A percentile compares a stretch with the other conserved stretches of the same genome.
These are phyloP conservation scores for Daktulosphaira vitifoliae DNA, from an alignment of 1,140 invertebrate species.

Conservation along the genomic window DNA sequence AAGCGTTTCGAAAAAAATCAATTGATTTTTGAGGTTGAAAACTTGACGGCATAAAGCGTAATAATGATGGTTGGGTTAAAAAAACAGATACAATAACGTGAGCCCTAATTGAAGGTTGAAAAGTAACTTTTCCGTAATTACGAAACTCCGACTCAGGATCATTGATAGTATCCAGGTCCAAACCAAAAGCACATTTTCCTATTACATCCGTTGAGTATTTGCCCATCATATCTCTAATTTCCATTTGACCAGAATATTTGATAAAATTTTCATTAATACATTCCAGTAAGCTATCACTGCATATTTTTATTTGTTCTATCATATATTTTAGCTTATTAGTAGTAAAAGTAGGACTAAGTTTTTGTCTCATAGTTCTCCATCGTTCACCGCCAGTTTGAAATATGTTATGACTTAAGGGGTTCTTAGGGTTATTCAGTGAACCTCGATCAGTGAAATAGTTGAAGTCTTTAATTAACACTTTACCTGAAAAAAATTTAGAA, in stretches of 20 bases:
- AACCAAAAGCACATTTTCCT: constrained; percentile 39
- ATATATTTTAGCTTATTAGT: constrained; percentile 52
- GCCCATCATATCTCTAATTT: constrained; percentile 12
- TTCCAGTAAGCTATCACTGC: too few species aligned
- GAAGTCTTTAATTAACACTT: too few species aligned
- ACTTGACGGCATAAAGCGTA: not conserved
- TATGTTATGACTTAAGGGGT: too few species aligned
- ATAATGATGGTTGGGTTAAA: constrained; percentile 35
- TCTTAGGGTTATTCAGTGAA: too few species aligned
- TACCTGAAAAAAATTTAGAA: too few species aligned
- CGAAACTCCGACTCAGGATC: constrained; percentile 50
- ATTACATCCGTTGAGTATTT: constrained; percentile 39
- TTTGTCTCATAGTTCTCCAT: too few species aligned
- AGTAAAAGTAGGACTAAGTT: constrained; percentile 53
- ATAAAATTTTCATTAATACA: too few species aligned
- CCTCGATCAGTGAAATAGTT: too few species aligned
- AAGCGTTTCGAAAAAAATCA: constrained; percentile 38
- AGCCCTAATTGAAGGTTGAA: not conserved
- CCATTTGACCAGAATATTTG: too few species aligned
- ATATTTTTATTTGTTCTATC: constrained; percentile 45
- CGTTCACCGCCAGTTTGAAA: too few species aligned
- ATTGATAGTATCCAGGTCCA: constrained; percentile 42
- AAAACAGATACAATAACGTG: constrained; percentile 44
- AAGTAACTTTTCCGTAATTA: constrained; percentile 35
- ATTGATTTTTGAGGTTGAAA: constrained; percentile 27